These are phyloP conservation scores for Spodoptera exigua DNA, from an alignment of 2,888 invertebrate genomes.

Conservation along the genomic window DNA sequence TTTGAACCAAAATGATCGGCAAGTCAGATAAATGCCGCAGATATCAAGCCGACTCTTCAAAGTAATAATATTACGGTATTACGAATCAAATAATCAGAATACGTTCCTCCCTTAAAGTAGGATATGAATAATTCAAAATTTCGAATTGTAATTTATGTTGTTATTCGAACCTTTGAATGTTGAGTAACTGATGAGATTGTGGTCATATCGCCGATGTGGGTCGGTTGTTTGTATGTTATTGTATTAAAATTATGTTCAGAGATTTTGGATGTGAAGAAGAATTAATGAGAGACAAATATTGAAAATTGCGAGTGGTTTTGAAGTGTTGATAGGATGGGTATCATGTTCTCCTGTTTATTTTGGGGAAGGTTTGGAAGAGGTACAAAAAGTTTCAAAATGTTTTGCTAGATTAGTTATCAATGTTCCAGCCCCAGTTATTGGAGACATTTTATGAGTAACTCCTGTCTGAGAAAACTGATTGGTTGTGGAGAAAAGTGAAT, in stretches of 20 bases:
- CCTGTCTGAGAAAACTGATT: too few species aligned
- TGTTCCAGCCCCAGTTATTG: too few species aligned
- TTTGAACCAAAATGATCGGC: neutral
- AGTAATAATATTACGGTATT: conserved; percentile 21
- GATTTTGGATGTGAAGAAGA: too few species aligned
- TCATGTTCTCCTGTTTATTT: too few species aligned
- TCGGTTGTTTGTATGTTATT: conserved; percentile 29
- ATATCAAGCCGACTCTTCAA: conserved; percentile 2
- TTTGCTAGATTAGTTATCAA: too few species aligned
- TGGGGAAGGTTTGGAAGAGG: too few species aligned
- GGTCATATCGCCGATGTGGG: conserved; percentile 38
- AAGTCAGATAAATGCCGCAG: conserved; percentile 12
- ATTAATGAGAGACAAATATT: too few species aligned
- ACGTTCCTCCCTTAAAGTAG: conserved; percentile 62
- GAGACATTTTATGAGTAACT: too few species aligned
- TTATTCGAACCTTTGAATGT: conserved; percentile 64
- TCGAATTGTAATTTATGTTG: conserved; percentile 73
- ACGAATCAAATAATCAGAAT: conserved; percentile 62
- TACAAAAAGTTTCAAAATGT: too few species aligned
- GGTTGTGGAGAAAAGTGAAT: too few species aligned
- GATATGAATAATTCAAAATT: conserved; percentile 77
- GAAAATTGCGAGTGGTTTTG: too few species aligned
- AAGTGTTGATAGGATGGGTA: too few species aligned
- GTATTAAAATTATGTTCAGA: neutral
- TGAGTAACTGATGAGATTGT: conserved; percentile 50